phyloP scores from a whole-genome alignment of 2,113 vertebrate species.

The Junco hyemalis region DNA sequence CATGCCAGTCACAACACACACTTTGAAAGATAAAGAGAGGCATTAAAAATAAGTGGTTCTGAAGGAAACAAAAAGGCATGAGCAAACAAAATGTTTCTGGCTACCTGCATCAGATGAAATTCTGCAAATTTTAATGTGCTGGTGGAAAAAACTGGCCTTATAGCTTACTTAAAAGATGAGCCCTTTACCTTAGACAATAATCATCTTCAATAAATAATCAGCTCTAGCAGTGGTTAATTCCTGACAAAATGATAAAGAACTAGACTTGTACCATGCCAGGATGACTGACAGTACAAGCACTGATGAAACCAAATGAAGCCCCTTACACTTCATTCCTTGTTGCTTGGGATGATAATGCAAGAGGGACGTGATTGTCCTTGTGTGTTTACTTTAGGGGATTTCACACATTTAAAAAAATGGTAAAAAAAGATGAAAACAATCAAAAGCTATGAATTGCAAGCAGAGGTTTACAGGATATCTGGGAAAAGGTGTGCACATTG shows the following conservation, averaged over 20 bases:
- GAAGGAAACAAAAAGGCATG: background rate
- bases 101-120: background rate
- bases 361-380: background rate
- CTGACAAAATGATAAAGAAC: conserved; percentile 9
- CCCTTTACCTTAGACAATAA: background rate
- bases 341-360: background rate
- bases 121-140: background rate
- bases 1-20: background rate
- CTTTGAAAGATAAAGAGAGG: background rate
- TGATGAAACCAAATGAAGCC: background rate
- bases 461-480: background rate
- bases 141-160: background rate
- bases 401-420: background rate
- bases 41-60: background rate
- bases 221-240: background rate
- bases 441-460: background rate
- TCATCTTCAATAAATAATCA: conserved; percentile 6
- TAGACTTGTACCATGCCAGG: background rate
- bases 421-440: background rate
- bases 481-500: background rate
- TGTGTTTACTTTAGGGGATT: background rate
- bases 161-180: background rate
- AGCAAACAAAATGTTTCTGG: background rate
- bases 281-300: background rate
- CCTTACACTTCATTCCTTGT: background rate